Evolutionary conservation across 1,140 invertebrate species (phyloP), one percentile per base, ranked within the genome.

Genomic region (Tribolium castaneum): DNA sequence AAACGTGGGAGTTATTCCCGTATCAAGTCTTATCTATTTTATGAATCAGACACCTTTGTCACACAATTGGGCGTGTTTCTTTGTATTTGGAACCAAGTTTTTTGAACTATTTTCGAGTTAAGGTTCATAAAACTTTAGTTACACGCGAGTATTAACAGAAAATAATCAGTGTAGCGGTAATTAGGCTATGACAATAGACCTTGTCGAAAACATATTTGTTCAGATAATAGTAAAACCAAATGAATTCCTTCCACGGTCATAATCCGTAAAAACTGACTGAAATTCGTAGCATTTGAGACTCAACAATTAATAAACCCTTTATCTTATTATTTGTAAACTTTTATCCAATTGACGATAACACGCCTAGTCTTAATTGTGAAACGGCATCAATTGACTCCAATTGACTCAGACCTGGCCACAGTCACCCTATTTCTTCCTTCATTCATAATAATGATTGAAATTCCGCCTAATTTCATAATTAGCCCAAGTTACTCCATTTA

Each of bases 301-400:
- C n/a, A 35, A 35, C 59, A 66, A 66, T 66, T 66, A 66, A 35
- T 13, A 35, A 66, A 66, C 1, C n/a, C n/a, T 30, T 66, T 66
- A 66, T 66, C 59, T 35, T 66, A 66, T 35, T 66, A 66, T 66
- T 66, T 66, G 59, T 34, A 66, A 66, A 66, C 59, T 66, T 45
- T 66, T 66, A 66, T 66, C 59, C 59, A 66, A 66, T 66, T 66
- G n/a, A 66, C 35, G 59, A 66, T 66, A 66, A 66, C 25, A 35
- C 59, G 59, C 59, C 54, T 16, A 54, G 52, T 19, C 56, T 66
- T 66, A 66, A 66, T 66, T 66, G 59, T 66, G 59, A 66, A 66
- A 66, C 30, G 14, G 30, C 59, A n/a, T 12, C 34, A 66, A 66
- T 66, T 66, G 30, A 62, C 56, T 62, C 30, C 30, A 66, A 66